Evolutionary conservation across 2,888 invertebrate species (phyloP), one percentile per base, ranked within the genome.

Genomic region (Pharmacophagus antenor): DNA sequence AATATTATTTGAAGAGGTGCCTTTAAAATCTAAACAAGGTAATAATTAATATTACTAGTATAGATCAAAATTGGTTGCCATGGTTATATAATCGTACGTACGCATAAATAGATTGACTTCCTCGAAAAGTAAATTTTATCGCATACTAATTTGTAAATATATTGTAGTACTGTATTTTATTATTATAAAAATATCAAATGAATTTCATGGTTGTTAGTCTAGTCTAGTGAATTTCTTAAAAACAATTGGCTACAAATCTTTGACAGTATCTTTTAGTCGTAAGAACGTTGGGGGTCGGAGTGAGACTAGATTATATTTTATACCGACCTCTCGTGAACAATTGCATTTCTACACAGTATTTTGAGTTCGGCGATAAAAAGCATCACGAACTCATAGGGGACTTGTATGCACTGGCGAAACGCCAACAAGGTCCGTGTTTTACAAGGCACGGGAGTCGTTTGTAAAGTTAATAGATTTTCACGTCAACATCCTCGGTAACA

Each of bases 381-480:
- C 49, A 22, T 41, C 48, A 20, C 46, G 54, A 54, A 52, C 51
- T 46, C 46, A 54, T n/a, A 55, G 23, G 31, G 25, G 58, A 41
- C 5, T 44, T 21, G 22, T 47, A 46, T 58, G 55, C 44, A 55
- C 67, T 82, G 82, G 81, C 81, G 71, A 37, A 56, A 64, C 61
- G 79, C 82, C 80, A 81, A 70, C 56, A 62, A 50, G 61, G 64
- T 58, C 62, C 66, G 63, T 69, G 70, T 72, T 65, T 63, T 70
- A 72, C 72, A 73, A 69, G 66, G 72, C 61, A 70, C 71, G 71
- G 51, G 53, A 50, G 53, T 55, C 49, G 50, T 59, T 55, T 54
- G 23, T 48, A 17, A 58, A 25, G 23, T 41, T 53, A 48, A 58
- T 53, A 48, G 25, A 58, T 58, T 53, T 58, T 41, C 25, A 53